Conservation (phyloP, 2,797 vertebrate species). For the Aplochiton taeniatus region DNA sequence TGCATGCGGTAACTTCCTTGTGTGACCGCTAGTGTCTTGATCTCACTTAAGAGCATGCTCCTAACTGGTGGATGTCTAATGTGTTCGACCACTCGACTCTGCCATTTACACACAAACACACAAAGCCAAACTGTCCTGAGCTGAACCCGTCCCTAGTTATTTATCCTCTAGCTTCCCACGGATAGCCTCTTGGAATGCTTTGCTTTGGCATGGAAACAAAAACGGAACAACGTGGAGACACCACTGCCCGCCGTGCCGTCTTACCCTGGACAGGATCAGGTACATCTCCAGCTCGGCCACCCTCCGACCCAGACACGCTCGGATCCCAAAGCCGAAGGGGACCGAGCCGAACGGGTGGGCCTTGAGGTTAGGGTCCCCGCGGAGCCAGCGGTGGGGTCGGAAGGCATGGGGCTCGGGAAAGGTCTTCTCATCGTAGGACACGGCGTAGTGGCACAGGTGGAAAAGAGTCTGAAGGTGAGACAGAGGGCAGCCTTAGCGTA, state of each 20-base stretch:
- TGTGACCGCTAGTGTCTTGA: too few species aligned
- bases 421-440: slow-evolving; percentile 70
- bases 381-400: slow-evolving; percentile 75
- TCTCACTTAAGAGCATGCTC: too few species aligned
- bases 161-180: too few species aligned
- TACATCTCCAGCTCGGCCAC: slow-evolving; percentile 84
- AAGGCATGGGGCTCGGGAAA: slow-evolving; percentile 69
- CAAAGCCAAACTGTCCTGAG: too few species aligned
- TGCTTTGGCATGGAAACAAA: too few species aligned
- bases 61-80: too few species aligned
- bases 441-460: slow-evolving; percentile 80
- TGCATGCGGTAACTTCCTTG: too few species aligned
- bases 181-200: too few species aligned
- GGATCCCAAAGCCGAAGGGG: slow-evolving; percentile 80
- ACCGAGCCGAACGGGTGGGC: slow-evolving; percentile 79
- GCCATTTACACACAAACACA: too few species aligned
- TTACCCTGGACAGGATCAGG: slow-evolving; percentile 74
- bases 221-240: too few species aligned
- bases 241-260: neutral
- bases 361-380: slow-evolving; percentile 53
- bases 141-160: too few species aligned
- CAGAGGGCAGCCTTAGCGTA: neutral
- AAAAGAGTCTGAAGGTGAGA: slow-evolving; percentile 73
- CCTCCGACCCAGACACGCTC: slow-evolving; percentile 78
- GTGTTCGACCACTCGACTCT: too few species aligned